Conservation (phyloP, 1,140 invertebrate genomes). For the Mactra quadrangularis region DNA sequence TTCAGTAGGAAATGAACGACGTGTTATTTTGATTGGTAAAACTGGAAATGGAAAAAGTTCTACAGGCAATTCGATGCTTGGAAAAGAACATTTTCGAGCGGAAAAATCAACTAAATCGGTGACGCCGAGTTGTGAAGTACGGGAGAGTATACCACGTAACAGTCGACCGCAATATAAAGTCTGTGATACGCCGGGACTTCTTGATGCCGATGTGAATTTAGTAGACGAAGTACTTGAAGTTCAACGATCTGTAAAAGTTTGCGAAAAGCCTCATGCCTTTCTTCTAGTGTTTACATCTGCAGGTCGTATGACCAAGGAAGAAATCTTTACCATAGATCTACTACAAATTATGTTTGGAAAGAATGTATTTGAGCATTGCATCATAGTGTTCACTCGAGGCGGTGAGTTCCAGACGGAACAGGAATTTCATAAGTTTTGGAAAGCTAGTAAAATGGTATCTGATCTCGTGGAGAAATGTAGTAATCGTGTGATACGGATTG, state of each 20-base stretch:
- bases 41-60: conserved; percentile 33
- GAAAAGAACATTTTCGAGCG: not conserved
- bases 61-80: conserved; percentile 15
- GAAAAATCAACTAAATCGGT: not conserved
- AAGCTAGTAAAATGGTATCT: not conserved
- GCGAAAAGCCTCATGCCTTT: conserved; percentile 20
- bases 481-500: conserved; percentile 8
- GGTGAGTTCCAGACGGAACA: conserved; percentile 25
- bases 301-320: conserved; percentile 53
- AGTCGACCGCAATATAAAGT: not conserved
- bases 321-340: conserved; percentile 24
- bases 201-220: not conserved
- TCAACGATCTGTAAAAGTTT: not conserved
- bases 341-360: conserved; percentile 52
- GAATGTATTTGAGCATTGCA: conserved; percentile 30
- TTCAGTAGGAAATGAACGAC: not conserved
- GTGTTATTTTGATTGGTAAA: conserved; percentile 11
- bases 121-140: not conserved
- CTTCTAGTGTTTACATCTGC: conserved; percentile 2
- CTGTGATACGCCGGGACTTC: not conserved
- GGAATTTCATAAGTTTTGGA: conserved; percentile 4
- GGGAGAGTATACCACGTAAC: too few relatives aligned
- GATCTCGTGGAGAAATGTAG: conserved; percentile 1
- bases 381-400: conserved; percentile 54
- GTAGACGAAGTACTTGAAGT: not conserved